Base-by-base conservation (phyloP, 2,888 invertebrate species). In the Torymus tubicola region DNA sequence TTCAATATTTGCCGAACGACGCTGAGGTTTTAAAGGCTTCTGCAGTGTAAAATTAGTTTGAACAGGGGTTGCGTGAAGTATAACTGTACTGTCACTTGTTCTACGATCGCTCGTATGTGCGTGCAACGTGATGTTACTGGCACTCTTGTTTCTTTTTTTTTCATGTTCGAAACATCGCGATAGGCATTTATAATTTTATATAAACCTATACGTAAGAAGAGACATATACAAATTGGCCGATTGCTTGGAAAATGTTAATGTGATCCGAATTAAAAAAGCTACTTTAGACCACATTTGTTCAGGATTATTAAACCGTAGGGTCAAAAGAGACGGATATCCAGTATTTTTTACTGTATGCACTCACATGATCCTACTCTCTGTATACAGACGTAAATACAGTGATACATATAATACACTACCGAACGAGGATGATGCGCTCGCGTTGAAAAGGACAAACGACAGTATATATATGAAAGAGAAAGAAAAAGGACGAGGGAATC, bases 201-300 rank as follows among this genome's bases (percentile, higher is more conserved):
- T 31, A 31, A 31, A 8, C 8, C 3, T 31, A 31, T 8, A 31
- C 31, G 31, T 31, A 31, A 31, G 8, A 31, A 8, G 31, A 8
- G 31, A 31, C 8, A n/a, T 31, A 42, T 42, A 5, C 10, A 42
- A 42, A 42, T 42, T 42, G 10, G 42, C 10, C 10, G 42, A 42
- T 42, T 42, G 8, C 8, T 42, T 8, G 42, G 8, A 8, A 14
- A 55, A n/a, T n/a, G 0, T n/a, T 57, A 50, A 50, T 70, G 58
- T 21, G 63, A 61, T 76, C 24, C n/a, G 14, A 69, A 76, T 76
- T 76, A 76, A 55, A 21, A 21, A 68, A 42, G 50, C 42, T 63
- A n/a, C 14, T 18, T 76, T 61, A 70, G 64, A 70, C 52, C 18
- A 18, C 72, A 67, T 53, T 72, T 72, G 67, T 78, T 67, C 53